Conservation (phyloP, 2,113 vertebrate genomes). For the Callipepla californica region DNA sequence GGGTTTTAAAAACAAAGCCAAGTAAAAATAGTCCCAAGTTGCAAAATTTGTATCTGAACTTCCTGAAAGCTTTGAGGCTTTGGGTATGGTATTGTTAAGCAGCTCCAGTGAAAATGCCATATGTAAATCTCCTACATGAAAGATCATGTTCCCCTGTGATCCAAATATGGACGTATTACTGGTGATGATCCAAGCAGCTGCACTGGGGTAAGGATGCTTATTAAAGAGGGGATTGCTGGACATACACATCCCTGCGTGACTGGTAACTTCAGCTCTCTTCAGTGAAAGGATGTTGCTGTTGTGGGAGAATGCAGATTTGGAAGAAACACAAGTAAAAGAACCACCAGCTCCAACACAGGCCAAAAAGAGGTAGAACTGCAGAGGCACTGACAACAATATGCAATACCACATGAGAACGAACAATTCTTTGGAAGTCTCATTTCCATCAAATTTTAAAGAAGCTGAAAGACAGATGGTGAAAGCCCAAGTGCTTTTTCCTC, state of each 20-base stretch:
- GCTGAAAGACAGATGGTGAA: not conserved
- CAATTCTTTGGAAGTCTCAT: not conserved
- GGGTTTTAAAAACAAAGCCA: not conserved
- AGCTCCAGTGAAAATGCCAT: constrained; percentile 29
- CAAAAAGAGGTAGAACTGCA: not conserved
- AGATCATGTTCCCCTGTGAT: not conserved
- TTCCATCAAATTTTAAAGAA: not conserved
- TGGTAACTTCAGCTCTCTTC: not conserved
- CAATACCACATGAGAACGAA: not conserved
- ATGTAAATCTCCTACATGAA: constrained; percentile 53
- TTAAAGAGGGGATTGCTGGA: not conserved
- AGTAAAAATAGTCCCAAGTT: constrained; percentile 18
- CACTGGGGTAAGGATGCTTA: constrained; percentile 7
- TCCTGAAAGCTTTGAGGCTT: constrained; percentile 35
- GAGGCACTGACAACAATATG: not conserved
- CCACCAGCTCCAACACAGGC: not conserved
- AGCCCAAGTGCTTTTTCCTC: not conserved
- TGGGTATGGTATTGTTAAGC: constrained; percentile 17
- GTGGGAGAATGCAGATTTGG: not conserved
- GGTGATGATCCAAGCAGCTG: constrained; percentile 49
- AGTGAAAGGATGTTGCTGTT: not conserved
- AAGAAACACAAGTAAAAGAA: not conserved
- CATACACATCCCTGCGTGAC: not conserved
- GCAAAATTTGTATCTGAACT: constrained; percentile 39
- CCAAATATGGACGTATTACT: constrained; percentile 18